Conservation (phyloP, 2,113 vertebrate species). For the Takifugu bimaculatus region DNA sequence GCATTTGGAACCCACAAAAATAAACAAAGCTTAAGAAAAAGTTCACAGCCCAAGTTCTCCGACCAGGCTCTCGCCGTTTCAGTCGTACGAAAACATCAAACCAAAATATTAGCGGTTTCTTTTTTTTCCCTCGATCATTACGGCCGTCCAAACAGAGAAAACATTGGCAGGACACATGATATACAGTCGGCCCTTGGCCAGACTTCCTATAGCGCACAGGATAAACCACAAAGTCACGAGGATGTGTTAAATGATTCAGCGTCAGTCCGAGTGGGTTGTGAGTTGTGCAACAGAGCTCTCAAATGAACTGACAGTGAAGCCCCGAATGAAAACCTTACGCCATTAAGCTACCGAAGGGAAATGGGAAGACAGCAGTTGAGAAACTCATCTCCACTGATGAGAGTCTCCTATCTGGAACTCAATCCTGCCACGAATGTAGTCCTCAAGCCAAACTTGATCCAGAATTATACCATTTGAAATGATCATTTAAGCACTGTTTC, state of each 20-base stretch:
- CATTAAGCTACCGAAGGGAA: conserved; percentile 29
- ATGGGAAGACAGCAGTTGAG: conserved; percentile 35
- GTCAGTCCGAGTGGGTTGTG: conserved; percentile 24
- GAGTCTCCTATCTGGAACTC: conserved; percentile 40
- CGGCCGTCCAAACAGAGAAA: conserved; percentile 1
- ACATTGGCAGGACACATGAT: conserved; percentile 2
- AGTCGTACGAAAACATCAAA: conserved; percentile 17
- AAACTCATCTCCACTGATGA: conserved; percentile 41
- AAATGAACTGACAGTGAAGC: conserved; percentile 28
- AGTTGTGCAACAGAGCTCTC: conserved; percentile 29
- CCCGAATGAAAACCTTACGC: conserved; percentile 37
- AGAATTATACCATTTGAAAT: too few species aligned
- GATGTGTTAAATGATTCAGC: conserved; percentile 19
- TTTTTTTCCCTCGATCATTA: conserved; percentile 16
- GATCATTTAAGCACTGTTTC: too few species aligned
- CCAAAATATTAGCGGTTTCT: conserved; percentile 20
- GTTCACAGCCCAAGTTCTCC: conserved; percentile 33
- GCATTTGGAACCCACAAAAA: conserved; percentile 39
- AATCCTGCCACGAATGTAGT: conserved; percentile 15
- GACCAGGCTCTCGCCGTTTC: conserved; percentile 7
- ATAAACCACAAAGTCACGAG: conserved; percentile 17
- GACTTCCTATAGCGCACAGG: neutral
- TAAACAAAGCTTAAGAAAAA: conserved; percentile 33
- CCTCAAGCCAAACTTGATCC: conserved; percentile 8
- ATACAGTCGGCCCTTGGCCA: conserved; percentile 3